Evolutionary conservation across 1,140 invertebrate genomes (phyloP), one percentile per base, ranked within the genome.

Genomic region (Pseudomyrmex pallidus): DNA sequence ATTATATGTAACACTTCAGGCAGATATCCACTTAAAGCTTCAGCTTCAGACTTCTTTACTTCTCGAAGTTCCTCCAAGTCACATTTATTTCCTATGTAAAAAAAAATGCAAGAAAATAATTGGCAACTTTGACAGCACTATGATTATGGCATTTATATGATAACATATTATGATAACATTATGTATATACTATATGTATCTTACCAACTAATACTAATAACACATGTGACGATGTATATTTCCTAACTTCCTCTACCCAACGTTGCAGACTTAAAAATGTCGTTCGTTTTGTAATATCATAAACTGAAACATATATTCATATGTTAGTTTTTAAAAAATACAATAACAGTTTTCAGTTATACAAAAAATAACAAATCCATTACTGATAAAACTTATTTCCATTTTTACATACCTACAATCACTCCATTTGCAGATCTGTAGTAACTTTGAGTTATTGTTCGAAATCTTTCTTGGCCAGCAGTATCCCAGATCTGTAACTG

Each of bases 401-500:
- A 74, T 70, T 74, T 20, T 74, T 20, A 84, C 88, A 12, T 72
- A 93, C 97, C 97, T 91, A 98, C 96, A 83, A 99, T 97, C 62
- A 98, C 97, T 83, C 98, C 98, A 94, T 98, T 97, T 22, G 98
- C 98, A 74, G 98, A 98, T 93, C 98, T 96, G 94, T 98, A 99
- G 93, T 99, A 99, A 94, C 98, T 98, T 89, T 98, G 98, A 5
- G 98, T 98, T 89, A 99, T 97, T n/a, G 98, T 97, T 85, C 98
- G 95, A 94, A 98, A 98, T 89, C 98, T 95, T 93, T 99, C 98
- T 92, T 99, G 98, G 1, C 98, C 98, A 67, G 98, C 98, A 46
- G 98, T 99, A 93, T 99, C 98, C 98, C 97, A 99, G 90, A 98
- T 98, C 96, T 98, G 97, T 73, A 98, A 95, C 97, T 98, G 91